These are phyloP conservation scores for Chanos chanos DNA, from an alignment of 2,797 vertebrate genomes.

Conservation along the genomic window DNA sequence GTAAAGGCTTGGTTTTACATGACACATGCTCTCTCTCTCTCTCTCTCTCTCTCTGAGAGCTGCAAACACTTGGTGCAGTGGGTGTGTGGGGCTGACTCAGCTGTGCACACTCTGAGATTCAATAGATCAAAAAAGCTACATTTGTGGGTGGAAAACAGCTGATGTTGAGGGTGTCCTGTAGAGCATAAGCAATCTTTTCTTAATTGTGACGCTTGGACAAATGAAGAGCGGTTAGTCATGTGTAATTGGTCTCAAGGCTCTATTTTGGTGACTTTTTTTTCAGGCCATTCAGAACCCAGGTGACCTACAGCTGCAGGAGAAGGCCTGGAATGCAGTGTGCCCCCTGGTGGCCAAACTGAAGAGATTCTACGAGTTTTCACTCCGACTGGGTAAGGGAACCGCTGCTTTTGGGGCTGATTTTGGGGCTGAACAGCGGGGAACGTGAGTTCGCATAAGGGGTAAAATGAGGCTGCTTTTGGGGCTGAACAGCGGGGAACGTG, in stretches of 20 bases:
- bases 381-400: slow-evolving; percentile 77
- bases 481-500: too few relatives aligned
- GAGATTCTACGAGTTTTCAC: slow-evolving; percentile 88
- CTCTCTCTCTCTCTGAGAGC: too few relatives aligned
- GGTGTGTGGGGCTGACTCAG: not conserved
- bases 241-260: not conserved
- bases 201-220: too few relatives aligned
- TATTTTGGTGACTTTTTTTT: slow-evolving; percentile 23
- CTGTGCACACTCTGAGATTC: not conserved
- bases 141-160: not conserved
- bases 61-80: not conserved
- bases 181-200: too few relatives aligned
- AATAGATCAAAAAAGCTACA: not conserved
- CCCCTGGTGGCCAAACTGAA: slow-evolving; percentile 89
- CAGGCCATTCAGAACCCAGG: slow-evolving; percentile 88
- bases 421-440: too few relatives aligned
- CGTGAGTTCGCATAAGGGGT: too few relatives aligned
- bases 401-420: too few relatives aligned
- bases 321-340: slow-evolving; percentile 88
- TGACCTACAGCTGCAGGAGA: slow-evolving; percentile 85
- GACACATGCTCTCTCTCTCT: too few relatives aligned
- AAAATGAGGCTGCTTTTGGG: too few relatives aligned
- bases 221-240: too few relatives aligned
- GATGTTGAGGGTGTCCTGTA: not conserved
- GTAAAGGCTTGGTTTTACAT: not conserved